Base-by-base conservation (phyloP, 1,140 invertebrate genomes). In the Panonychus citri region DNA sequence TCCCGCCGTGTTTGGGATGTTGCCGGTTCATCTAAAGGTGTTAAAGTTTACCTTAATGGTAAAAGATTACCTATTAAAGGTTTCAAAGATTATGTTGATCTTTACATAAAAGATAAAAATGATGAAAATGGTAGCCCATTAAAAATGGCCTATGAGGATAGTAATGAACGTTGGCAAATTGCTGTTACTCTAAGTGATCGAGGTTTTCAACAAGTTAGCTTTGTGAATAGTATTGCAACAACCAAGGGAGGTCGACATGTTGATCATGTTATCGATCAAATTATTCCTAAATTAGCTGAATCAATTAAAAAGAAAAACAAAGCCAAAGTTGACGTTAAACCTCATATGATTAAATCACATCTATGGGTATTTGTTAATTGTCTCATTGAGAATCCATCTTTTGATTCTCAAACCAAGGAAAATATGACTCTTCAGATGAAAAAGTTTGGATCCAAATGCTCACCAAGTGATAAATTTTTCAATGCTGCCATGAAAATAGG, bases 191-290 rank as follows among this genome's bases (percentile, higher is more conserved):
- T 85, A 1, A 97, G 91, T 49, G 73, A 74, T 27, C 82, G 86
- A 58, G 78, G 78, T 60, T 98, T 96, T 69, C 89, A 96, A 68
- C 94, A 98, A 74, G 84, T 96, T 62, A 97, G 93, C 28, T 99
- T 99, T 73, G 95, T 98, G 7, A 99, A 99, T 71, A 95, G 89
- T 60, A 99, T 99, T 66, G 91, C 94, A 15, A 99, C 95, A 0
- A 91, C 85, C 8, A 98, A 97, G 79, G 95, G 95, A 63, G 95
- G 95, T 17, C 78, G 90, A 52, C 95, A 99, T 70, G 88, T 99
- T 21, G 94, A 99, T 69, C 81, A 96, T 68, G 79, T 98, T 3
- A 74, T 81, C 1, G 94, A 99, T 65, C 77, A 82, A 66, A 77
- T 98, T 55, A 70, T 76, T 0, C 85, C 85, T 63, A 85, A 89